These are phyloP conservation scores for Eclectus roratus DNA, from an alignment of 2,113 vertebrate species.

Conservation along the genomic window DNA sequence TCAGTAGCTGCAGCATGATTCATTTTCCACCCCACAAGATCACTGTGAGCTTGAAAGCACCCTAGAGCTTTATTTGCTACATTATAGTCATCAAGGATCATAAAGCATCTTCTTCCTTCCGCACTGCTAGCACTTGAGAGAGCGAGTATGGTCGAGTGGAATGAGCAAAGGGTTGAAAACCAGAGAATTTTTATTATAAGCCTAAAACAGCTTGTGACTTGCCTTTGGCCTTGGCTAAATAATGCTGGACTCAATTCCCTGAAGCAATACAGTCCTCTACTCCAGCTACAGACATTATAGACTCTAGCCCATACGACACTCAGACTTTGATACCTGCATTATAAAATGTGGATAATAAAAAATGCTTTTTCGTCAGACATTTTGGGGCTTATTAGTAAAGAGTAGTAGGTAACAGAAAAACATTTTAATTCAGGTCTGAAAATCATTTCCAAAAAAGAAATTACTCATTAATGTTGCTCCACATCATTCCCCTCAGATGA, in stretches of 20 bases:
- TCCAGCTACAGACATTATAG: neutral
- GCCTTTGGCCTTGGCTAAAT: conserved; percentile 17
- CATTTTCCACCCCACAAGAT: conserved; percentile 54
- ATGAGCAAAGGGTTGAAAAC: conserved; percentile 33
- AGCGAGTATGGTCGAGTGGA: neutral
- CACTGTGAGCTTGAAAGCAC: conserved; percentile 46
- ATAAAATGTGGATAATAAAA: neutral
- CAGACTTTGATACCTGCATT: neutral
- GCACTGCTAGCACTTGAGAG: conserved; percentile 28
- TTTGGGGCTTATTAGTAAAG: neutral
- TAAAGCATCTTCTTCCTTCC: conserved; percentile 64
- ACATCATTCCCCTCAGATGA: neutral
- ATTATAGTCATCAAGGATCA: conserved; percentile 52
- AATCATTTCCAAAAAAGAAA: neutral
- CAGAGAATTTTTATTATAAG: neutral
- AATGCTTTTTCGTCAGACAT: neutral
- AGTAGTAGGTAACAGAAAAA: neutral
- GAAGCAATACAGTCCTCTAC: neutral
- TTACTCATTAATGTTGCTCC: neutral
- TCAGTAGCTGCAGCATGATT: conserved; percentile 47
- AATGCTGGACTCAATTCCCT: neutral
- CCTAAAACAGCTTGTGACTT: conserved; percentile 11
- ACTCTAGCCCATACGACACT: neutral
- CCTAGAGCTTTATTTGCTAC: conserved; percentile 58
- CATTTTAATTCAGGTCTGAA: neutral